Base-by-base conservation (phyloP, 2,113 vertebrate species). In the Cercocebus atys region DNA sequence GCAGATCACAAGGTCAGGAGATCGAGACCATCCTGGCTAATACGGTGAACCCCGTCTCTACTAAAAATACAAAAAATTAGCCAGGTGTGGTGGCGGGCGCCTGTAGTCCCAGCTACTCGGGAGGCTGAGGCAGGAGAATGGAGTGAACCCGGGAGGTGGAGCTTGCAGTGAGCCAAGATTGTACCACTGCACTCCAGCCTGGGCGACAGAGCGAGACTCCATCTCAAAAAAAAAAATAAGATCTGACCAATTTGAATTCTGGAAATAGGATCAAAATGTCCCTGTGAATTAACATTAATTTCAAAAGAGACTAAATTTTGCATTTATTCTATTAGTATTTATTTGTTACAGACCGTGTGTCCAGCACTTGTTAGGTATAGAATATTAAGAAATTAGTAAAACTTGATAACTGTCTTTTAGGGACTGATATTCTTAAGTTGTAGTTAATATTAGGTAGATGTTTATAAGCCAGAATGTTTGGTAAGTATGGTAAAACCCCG, bases 191-290 rank as follows among this genome's bases (percentile, higher is more conserved):
- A 55, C 52, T 20, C 52, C 17, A 18, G 52, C 52, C 17, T 55
- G 52, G 52, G 52, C 0, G 0, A 55, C 2, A 55, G 18, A 55
- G 52, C 6, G 18, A 20, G 52, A 7, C 18, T 55, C 18, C 14
- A 5, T 55, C 52, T 52, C 52, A 20, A 20, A 20, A 55, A 55
- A 55, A 55, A 55, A 7, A 55, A 55, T 7, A 55, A 55, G 23
- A 47, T 76, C 47, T 76, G 73, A 79, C 38, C n/a, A 79, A 13
- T 70, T 91, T 52, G 11, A 94, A 78, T 83, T 94, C 52, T 68
- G n/a, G 5, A 76, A 78, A 23, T 75, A 84, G 47, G 20, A 45
- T 72, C 27, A 89, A 82, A 22, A 45, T 18, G 17, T 50, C 13
- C 45, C 35, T 59, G 27, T 92, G 68, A 66, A 78, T 32, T 79